phyloP scores from a whole-genome alignment of 2,888 invertebrate species.

The Erebia aethiops region DNA sequence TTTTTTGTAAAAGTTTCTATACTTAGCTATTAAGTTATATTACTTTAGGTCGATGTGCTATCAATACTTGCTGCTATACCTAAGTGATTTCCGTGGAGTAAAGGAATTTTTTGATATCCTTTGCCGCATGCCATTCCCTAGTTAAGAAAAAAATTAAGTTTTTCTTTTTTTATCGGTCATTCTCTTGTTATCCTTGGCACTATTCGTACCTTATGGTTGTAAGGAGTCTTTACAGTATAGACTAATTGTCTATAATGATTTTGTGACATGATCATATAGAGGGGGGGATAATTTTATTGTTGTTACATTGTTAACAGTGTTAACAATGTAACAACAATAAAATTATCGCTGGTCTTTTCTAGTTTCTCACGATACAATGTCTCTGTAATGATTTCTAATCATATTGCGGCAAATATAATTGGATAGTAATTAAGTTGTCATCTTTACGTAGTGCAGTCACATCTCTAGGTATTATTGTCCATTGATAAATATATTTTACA shows the following conservation, averaged over 20 bases:
- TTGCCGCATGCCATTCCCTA: background rate
- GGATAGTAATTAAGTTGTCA: no score
- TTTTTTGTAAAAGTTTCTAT: no score
- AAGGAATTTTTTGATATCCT: background rate
- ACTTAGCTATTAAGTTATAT: no score
- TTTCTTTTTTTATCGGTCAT: background rate
- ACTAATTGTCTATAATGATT: background rate
- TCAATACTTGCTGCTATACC: background rate
- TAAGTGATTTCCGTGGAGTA: background rate
- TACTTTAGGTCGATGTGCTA: no score
- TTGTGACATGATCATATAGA: background rate
- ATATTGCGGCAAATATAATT: background rate
- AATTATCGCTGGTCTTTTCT: background rate
- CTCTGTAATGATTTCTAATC: background rate
- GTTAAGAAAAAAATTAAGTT: background rate
- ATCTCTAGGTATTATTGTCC: no score
- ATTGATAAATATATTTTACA: no score
- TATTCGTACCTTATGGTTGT: background rate
- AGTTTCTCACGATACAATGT: conserved; percentile 12
- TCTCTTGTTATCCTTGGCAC: background rate
- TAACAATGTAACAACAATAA: conserved; percentile 10
- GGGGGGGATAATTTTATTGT: background rate
- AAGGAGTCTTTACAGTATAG: background rate
- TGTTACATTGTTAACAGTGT: no score
- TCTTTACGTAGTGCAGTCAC: no score